Base-by-base conservation (phyloP, 1,140 invertebrate genomes). In the Anoplophora glabripennis region DNA sequence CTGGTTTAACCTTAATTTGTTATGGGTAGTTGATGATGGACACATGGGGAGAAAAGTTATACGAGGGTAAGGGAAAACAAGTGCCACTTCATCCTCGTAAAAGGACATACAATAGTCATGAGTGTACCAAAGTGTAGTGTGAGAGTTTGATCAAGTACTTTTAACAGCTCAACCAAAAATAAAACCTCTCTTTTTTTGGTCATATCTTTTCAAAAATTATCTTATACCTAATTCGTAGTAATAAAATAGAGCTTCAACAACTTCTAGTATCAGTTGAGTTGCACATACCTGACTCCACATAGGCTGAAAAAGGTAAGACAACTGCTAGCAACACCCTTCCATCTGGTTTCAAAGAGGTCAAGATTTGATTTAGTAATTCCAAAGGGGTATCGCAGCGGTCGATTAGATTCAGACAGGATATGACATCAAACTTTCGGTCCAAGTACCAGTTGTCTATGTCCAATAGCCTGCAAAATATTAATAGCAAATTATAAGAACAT, bases 251-350 rank as follows among this genome's bases (percentile, higher is more conserved):
- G n/a, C n/a, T n/a, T n/a, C n/a, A n/a, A n/a, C n/a, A n/a, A n/a
- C n/a, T n/a, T n/a, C n/a, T n/a, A n/a, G n/a, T n/a, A n/a, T n/a
- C n/a, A n/a, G n/a, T n/a, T n/a, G n/a, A n/a, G n/a, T n/a, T n/a
- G 38, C 55, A 53, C 53, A 59, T 77, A 80, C 86, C 84, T 67
- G 81, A 84, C 81, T 98, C 94, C 0, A 96, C 93, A 73, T 94
- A 97, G 8, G 93, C 90, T 62, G 83, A 86, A 74, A 93, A 92
- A 10, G 94, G 94, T 37, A 96, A 77, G 0, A 96, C 94, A 0
- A 96, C 75, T 0, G 93, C 92, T 0, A 97, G 74, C 10, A 97
- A 68, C 0, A 94, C 76, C 4, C 83, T 76, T 4, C 93, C 93
- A 44, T 81, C 81, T 3, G 83, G 81, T 37, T 81, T 77, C n/a